phyloP scores from a whole-genome alignment of 1,140 invertebrate species.

The Pseudomyrmex dendroicus region DNA sequence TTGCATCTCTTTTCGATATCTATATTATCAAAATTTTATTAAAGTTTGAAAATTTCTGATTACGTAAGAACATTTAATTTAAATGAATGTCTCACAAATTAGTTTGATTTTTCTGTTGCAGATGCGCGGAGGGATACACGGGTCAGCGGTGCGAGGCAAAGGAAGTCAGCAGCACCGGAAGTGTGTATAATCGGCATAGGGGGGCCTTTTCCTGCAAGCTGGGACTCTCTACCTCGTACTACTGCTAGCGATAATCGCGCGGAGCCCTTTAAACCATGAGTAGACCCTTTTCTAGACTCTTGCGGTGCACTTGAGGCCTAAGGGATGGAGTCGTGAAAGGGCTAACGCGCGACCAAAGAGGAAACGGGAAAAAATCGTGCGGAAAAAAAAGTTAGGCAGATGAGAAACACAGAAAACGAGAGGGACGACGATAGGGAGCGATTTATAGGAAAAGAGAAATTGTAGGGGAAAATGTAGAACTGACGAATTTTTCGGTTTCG shows the following conservation, averaged over 20 bases:
- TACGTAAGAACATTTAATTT: background rate
- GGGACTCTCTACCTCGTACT: constrained; percentile 87
- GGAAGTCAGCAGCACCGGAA: constrained; percentile 88
- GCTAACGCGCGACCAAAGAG: constrained; percentile 74
- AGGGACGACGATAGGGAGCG: constrained; percentile 30
- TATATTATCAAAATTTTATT: background rate
- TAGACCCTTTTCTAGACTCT: constrained; percentile 52
- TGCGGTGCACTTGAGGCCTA: constrained; percentile 59
- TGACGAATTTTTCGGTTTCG: constrained; percentile 53
- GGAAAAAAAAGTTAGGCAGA: constrained; percentile 20
- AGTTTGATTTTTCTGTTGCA: constrained; percentile 85
- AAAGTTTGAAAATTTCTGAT: background rate
- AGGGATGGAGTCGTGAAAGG: constrained; percentile 71
- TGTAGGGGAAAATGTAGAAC: constrained; percentile 21
- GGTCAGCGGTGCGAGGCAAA: constrained; percentile 94
- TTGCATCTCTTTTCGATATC: background rate
- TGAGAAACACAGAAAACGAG: constrained; percentile 12
- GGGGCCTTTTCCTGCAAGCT: constrained; percentile 87
- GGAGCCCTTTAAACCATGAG: constrained; percentile 78
- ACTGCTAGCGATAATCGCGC: constrained; percentile 86
- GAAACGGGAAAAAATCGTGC: constrained; percentile 42
- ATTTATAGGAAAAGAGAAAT: constrained; percentile 21
- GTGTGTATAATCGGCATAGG: constrained; percentile 87
- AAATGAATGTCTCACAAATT: background rate
- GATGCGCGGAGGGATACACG: constrained; percentile 93